phyloP scores from a whole-genome alignment of 2,797 vertebrate species.

The Falco peregrinus region DNA sequence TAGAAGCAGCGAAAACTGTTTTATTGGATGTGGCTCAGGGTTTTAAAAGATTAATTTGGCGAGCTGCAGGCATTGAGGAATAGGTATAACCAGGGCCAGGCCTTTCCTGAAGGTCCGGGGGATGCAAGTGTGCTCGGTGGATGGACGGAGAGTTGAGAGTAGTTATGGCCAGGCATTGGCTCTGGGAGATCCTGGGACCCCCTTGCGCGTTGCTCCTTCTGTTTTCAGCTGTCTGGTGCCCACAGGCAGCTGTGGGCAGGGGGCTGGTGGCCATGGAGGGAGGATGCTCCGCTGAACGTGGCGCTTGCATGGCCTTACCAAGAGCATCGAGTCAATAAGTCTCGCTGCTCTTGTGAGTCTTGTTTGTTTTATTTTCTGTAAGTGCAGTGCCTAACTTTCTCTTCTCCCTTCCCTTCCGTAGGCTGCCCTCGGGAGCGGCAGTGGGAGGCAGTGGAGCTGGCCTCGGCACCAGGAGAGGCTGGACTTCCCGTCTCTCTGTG shows the following conservation, averaged over 20 bases:
- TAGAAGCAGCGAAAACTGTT: background rate
- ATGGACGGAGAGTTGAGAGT: background rate
- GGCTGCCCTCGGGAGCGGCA: slow-evolving; percentile 88
- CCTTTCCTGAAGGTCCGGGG: background rate
- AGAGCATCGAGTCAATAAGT: rapidly evolving
- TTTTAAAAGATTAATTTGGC: background rate
- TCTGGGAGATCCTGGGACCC: background rate
- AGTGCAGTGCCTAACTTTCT: background rate
- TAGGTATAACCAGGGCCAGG: background rate
- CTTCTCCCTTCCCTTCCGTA: slow-evolving; percentile 51
- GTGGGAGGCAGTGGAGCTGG: slow-evolving; percentile 90
- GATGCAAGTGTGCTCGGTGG: rapidly evolving
- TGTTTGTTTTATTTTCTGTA: rapidly evolving
- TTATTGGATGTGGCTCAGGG: background rate
- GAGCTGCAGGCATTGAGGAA: background rate
- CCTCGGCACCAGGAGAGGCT: slow-evolving; percentile 85
- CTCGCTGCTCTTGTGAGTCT: rapidly evolving
- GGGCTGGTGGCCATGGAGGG: background rate
- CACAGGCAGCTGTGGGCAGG: rapidly evolving
- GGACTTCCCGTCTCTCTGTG: slow-evolving; percentile 92
- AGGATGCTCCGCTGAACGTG: rapidly evolving
- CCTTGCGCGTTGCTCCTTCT: rapidly evolving
- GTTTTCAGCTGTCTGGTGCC: background rate
- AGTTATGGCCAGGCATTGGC: background rate
- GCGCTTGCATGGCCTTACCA: background rate